These are phyloP conservation scores for Leontopithecus rosalia DNA, from an alignment of 2,797 vertebrate species.

Conservation along the genomic window DNA sequence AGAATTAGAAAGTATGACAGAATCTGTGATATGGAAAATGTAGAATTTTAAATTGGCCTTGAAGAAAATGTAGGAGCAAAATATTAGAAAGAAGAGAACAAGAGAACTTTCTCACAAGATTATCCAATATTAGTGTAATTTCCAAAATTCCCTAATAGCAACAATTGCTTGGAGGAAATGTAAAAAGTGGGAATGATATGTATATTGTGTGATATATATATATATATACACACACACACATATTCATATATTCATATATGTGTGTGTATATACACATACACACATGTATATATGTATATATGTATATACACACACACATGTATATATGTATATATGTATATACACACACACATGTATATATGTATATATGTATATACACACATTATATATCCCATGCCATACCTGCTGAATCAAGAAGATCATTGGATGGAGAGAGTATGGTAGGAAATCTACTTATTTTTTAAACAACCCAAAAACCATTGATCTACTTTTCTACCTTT, in stretches of 20 bases:
- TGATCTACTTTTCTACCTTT: not conserved
- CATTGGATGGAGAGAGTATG: not conserved
- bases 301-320: not conserved
- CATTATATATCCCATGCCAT: not conserved
- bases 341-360: not conserved
- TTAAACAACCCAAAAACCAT: not conserved
- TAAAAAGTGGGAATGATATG: not conserved
- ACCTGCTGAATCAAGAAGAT: not conserved
- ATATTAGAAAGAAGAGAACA: not conserved
- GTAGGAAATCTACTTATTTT: not conserved
- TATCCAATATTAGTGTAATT: not conserved
- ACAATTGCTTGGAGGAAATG: not conserved
- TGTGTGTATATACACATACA: not conserved
- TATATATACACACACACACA: not conserved
- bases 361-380: not conserved
- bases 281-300: not conserved
- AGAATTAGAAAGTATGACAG: not conserved
- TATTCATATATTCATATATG: no score
- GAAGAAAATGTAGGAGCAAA: not conserved
- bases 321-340: no score
- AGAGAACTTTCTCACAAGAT: not conserved
- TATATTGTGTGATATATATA: not conserved
- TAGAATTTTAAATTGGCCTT: not conserved
- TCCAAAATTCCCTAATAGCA: not conserved
- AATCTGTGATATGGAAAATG: not conserved